phyloP scores from a whole-genome alignment of 1,140 invertebrate species.

The Monochamus saltuarius region DNA sequence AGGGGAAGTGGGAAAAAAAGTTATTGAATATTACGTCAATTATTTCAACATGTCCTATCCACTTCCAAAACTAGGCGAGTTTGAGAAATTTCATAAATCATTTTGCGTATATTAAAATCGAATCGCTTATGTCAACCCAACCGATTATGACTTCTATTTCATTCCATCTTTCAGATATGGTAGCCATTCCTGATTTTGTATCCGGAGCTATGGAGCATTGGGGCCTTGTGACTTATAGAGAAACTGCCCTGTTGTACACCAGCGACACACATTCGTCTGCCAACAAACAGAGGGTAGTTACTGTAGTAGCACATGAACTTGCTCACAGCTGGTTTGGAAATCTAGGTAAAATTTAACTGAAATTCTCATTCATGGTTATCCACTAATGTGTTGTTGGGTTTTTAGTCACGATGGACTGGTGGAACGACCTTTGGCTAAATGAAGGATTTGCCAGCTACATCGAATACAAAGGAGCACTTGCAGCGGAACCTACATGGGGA shows the following conservation, averaged over 20 bases:
- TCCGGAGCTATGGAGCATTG: constrained; percentile 97
- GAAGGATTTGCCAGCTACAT: constrained; percentile 90
- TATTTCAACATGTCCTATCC: constrained; percentile 87
- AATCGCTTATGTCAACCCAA: no score
- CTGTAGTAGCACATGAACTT: constrained; percentile 86
- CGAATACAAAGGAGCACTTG: constrained; percentile 74
- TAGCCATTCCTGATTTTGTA: constrained; percentile 91
- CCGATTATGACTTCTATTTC: no score
- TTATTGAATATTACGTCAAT: constrained; percentile 82
- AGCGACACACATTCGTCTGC: constrained; percentile 64
- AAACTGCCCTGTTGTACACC: constrained; percentile 80
- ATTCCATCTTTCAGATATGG: constrained; percentile 80
- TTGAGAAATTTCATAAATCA: no score
- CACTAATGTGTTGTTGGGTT: not conserved
- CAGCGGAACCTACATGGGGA: constrained; percentile 77
- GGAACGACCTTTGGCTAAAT: constrained; percentile 91
- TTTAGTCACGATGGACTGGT: constrained; percentile 87
- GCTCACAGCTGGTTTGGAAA: constrained; percentile 94
- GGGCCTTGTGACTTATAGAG: constrained; percentile 82
- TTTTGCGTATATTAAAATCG: no score
- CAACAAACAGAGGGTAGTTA: constrained; percentile 77
- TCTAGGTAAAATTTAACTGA: constrained; percentile 58
- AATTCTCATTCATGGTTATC: not conserved
- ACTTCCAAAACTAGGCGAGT: constrained; percentile 78
- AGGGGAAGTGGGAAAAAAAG: constrained; percentile 71